phyloP scores from a whole-genome alignment of 1,140 invertebrate species.

The Drosophila rufa region DNA sequence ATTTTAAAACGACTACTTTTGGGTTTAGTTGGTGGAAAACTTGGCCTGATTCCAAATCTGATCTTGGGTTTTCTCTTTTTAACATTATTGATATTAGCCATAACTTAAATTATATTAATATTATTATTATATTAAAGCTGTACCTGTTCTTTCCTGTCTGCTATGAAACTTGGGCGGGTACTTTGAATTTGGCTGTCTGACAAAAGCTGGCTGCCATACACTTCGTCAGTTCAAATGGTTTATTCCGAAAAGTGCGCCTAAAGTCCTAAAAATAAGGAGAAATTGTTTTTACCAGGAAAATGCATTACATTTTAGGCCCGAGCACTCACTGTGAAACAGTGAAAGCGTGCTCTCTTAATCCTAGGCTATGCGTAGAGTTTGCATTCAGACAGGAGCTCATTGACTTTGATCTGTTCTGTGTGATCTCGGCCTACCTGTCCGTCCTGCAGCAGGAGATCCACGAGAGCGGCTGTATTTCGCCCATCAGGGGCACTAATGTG shows the following conservation, averaged over 20 bases:
- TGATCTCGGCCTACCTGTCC: conserved; percentile 83
- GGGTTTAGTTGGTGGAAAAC: too few species aligned
- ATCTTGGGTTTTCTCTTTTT: too few species aligned
- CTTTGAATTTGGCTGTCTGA: not conserved
- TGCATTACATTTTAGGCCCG: not conserved
- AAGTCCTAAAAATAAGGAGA: conserved; percentile 1
- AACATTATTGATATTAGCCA: too few species aligned
- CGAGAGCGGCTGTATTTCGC: conserved; percentile 84
- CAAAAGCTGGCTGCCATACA: not conserved
- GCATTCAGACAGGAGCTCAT: conserved; percentile 58
- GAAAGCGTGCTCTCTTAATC: too few species aligned
- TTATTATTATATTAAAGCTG: too few species aligned
- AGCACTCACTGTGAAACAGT: not conserved
- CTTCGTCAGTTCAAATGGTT: not conserved
- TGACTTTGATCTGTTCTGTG: conserved; percentile 84
- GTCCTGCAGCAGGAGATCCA: conserved; percentile 84
- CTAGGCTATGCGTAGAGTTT: too few species aligned
- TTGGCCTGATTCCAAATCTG: too few species aligned
- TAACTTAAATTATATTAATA: too few species aligned
- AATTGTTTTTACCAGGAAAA: not conserved
- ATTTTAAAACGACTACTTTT: too few species aligned
- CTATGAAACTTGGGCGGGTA: not conserved
- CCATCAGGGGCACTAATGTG: conserved; percentile 85
- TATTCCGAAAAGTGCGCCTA: not conserved
- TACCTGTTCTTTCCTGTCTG: not conserved